Percentiles rank a stretch among this genome's conserved stretches.
These are phyloP conservation scores for Catharus bicknelli DNA, from an alignment of 2,113 vertebrate genomes.

Conservation along the genomic window DNA sequence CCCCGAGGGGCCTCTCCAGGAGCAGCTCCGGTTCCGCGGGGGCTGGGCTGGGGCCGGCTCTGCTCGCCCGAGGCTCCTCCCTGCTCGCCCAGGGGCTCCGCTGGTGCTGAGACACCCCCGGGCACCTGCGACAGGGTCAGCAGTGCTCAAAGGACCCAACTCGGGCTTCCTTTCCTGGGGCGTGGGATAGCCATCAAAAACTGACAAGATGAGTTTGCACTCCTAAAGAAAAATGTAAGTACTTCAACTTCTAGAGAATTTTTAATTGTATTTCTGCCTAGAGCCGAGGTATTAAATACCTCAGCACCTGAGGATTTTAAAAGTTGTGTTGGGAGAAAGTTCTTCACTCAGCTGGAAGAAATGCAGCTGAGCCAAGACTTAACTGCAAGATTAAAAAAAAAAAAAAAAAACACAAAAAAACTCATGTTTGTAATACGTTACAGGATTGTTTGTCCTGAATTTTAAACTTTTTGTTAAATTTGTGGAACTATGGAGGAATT, in stretches of 20 bases:
- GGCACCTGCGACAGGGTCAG: background rate
- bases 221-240: conserved; percentile 56
- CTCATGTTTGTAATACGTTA: conserved; percentile 73
- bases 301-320: conserved; percentile 64
- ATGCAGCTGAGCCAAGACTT: conserved; percentile 56
- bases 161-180: background rate
- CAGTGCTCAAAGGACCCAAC: background rate
- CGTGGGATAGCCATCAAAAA: conserved; percentile 1
- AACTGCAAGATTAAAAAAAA: conserved; percentile 54
- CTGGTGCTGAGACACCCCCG: background rate
- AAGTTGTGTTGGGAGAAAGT: conserved; percentile 52
- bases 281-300: conserved; percentile 77
- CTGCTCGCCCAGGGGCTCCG: background rate
- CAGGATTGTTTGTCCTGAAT: conserved; percentile 79
- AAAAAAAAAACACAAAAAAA: background rate
- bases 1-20: fast-evolving
- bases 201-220: conserved; percentile 64
- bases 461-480: conserved; percentile 82
- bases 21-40: background rate
- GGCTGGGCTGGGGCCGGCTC: background rate
- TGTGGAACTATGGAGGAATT: conserved; percentile 83
- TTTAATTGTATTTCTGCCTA: conserved; percentile 55
- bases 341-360: conserved; percentile 59
- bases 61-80: background rate
- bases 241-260: conserved; percentile 62